Evolutionary conservation across 2,113 vertebrate species (phyloP).

Genomic region (Mus spicilegus): DNA sequence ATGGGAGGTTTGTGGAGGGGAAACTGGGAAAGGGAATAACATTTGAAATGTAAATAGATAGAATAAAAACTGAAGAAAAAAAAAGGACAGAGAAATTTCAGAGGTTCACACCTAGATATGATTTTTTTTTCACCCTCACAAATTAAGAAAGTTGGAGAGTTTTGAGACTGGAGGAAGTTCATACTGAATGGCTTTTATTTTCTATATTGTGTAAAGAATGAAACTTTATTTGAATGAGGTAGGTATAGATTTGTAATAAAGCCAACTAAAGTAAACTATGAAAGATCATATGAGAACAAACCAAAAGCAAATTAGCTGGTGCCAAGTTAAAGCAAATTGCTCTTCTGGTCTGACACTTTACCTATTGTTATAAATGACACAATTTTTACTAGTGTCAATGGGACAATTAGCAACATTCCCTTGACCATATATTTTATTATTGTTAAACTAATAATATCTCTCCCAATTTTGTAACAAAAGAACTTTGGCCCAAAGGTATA

Average conservation of each 20-base stretch:
- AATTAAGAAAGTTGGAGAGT: not conserved
- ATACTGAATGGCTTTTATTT: not conserved
- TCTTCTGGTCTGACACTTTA: not conserved
- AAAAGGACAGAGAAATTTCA: not conserved
- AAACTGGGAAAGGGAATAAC: no score
- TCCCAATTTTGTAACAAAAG: slow-evolving; percentile 7
- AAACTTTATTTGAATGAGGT: not conserved
- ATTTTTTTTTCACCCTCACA: not conserved
- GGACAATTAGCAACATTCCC: not conserved
- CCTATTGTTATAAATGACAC: not conserved
- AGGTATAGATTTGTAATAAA: not conserved
- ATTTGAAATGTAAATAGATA: no score
- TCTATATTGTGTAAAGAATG: not conserved
- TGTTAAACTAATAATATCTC: not conserved
- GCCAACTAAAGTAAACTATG: not conserved
- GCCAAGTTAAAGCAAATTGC: not conserved
- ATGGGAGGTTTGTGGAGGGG: no score
- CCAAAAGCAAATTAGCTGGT: not conserved
- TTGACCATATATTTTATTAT: not conserved
- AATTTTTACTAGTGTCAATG: not conserved
- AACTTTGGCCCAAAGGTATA: not conserved
- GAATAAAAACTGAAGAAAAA: no score
- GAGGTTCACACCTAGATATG: not conserved
- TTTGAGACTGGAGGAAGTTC: not conserved
- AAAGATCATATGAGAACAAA: not conserved